Evolutionary conservation across 1,140 invertebrate species (phyloP).

Genomic region (Lineus longissimus): DNA sequence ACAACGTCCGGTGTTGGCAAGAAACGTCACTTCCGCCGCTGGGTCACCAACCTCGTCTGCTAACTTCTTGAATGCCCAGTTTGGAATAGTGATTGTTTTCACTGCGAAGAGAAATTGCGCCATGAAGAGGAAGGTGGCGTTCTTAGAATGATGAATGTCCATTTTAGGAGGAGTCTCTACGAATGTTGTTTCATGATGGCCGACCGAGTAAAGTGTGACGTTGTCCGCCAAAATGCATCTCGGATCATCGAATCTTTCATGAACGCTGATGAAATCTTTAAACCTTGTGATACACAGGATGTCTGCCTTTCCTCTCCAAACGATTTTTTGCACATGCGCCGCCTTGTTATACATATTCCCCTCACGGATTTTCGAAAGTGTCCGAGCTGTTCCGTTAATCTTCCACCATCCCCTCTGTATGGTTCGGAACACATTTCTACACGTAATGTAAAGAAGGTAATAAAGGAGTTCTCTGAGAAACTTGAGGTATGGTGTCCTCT

Average conservation of each 20-base stretch:
- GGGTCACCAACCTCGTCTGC: slow-evolving; percentile 43
- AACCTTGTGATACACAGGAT: not conserved
- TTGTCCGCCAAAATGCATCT: slow-evolving; percentile 40
- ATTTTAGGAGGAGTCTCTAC: slow-evolving; percentile 30
- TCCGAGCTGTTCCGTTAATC: too few relatives aligned
- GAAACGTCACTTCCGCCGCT: slow-evolving; percentile 33
- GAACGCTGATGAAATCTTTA: slow-evolving; percentile 40
- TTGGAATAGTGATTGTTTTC: slow-evolving; percentile 40
- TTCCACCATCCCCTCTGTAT: too few relatives aligned
- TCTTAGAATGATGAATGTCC: slow-evolving; percentile 26
- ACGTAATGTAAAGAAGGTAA: too few relatives aligned
- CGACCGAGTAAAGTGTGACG: slow-evolving; percentile 41
- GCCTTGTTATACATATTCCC: too few relatives aligned
- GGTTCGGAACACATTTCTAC: too few relatives aligned
- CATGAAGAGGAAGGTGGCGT: slow-evolving; percentile 23
- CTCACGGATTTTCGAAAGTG: too few relatives aligned
- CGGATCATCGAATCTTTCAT: slow-evolving; percentile 43
- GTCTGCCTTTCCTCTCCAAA: too few relatives aligned
- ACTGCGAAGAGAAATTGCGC: slow-evolving; percentile 38
- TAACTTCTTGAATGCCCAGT: slow-evolving; percentile 43
- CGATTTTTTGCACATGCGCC: too few relatives aligned
- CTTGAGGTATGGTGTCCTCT: too few relatives aligned
- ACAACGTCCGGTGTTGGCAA: slow-evolving; percentile 38
- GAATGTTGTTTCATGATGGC: slow-evolving; percentile 39
- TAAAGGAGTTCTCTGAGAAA: too few relatives aligned